Conservation (phyloP, 2,797 vertebrate genomes). For the Protonibea diacanthus region DNA sequence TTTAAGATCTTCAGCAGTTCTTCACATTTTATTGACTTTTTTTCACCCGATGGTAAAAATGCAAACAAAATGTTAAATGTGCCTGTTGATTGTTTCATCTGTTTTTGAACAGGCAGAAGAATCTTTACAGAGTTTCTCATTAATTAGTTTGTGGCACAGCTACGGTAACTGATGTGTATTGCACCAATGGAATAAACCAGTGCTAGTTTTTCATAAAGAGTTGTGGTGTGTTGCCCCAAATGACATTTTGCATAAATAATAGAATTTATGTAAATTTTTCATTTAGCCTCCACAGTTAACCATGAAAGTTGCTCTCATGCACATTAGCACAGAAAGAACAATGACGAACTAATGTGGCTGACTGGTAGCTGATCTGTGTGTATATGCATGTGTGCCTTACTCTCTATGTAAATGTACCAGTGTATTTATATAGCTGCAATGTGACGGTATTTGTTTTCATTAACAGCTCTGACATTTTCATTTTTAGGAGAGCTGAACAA, state of each 20-base stretch:
- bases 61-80: background rate
- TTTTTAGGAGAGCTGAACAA: slow-evolving; percentile 40
- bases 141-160: background rate
- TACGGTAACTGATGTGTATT: background rate
- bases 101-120: background rate
- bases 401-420: slow-evolving; percentile 17
- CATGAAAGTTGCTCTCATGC: background rate
- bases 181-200: background rate
- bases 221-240: slow-evolving; percentile 14
- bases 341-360: slow-evolving; percentile 12
- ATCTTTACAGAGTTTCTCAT: background rate
- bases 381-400: slow-evolving; percentile 15
- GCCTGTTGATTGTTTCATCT: background rate
- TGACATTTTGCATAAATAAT: slow-evolving; percentile 45
- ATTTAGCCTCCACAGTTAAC: slow-evolving; percentile 11
- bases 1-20: background rate
- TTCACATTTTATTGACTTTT: background rate
- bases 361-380: background rate
- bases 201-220: slow-evolving; percentile 5
- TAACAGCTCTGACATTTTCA: slow-evolving; percentile 60
- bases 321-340: slow-evolving; percentile 27
- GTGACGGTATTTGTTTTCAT: slow-evolving; percentile 46
- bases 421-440: slow-evolving; percentile 25
- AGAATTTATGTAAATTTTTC: slow-evolving; percentile 41
- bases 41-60: background rate